phyloP scores from a whole-genome alignment of 2,888 invertebrate species.

The Atherix ibis region DNA sequence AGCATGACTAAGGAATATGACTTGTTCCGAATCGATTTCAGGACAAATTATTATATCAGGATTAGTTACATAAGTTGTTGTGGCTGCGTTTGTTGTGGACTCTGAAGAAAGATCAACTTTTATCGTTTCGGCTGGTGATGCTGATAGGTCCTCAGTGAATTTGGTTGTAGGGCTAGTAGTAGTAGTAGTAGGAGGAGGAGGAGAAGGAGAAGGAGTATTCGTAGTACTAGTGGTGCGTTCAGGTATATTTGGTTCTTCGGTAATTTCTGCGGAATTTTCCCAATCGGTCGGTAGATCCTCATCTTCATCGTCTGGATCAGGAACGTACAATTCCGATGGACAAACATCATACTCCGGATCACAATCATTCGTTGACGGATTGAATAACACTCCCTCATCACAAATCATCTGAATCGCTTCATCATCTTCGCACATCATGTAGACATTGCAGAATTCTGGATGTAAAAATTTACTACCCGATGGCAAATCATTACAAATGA shows the following conservation, averaged over 20 bases:
- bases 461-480: constrained; percentile 10
- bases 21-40: constrained; percentile 4
- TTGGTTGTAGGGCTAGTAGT: too few relatives aligned
- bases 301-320: background rate
- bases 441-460: constrained; percentile 13
- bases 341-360: constrained; percentile 8
- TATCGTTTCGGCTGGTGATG: too few relatives aligned
- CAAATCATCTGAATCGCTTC: constrained; percentile 11
- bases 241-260: background rate
- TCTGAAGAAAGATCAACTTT: background rate
- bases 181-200: too few relatives aligned
- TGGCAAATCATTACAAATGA: constrained; percentile 7
- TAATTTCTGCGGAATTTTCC: background rate
- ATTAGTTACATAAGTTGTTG: background rate
- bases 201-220: too few relatives aligned
- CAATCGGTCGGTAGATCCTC: background rate
- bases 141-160: too few relatives aligned
- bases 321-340: background rate
- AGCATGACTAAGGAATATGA: constrained; percentile 5
- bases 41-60: constrained; percentile 3
- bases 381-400: constrained; percentile 6
- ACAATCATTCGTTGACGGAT: constrained; percentile 10
- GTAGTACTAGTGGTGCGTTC: background rate
- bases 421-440: constrained; percentile 9
- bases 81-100: background rate